Conservation (phyloP, 2,888 invertebrate species). For the Andricus curvator region DNA sequence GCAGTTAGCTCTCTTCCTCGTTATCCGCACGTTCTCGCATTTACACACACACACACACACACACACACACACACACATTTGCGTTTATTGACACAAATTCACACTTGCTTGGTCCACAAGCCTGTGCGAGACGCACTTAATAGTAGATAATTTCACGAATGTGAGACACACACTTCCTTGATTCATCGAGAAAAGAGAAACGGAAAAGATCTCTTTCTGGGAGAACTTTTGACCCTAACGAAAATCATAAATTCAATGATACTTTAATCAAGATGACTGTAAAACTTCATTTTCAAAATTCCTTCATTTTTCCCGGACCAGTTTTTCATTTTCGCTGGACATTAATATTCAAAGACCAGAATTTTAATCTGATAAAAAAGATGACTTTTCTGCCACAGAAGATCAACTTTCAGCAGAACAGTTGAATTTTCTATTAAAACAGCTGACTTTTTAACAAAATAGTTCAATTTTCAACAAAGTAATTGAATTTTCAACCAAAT, state of each 20-base stretch:
- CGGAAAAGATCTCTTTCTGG: not conserved
- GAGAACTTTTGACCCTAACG: not conserved
- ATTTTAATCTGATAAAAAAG: too few relatives aligned
- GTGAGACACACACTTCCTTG: not conserved
- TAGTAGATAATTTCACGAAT: not conserved
- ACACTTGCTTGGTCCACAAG: not conserved
- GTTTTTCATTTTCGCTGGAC: too few relatives aligned
- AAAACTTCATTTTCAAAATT: too few relatives aligned
- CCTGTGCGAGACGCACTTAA: slow-evolving; percentile 3
- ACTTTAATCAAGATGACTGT: too few relatives aligned
- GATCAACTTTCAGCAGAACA: too few relatives aligned
- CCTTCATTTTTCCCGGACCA: too few relatives aligned
- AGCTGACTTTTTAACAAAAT: too few relatives aligned
- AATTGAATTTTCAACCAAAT: too few relatives aligned
- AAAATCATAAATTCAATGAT: not conserved
- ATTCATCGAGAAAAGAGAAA: not conserved
- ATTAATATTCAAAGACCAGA: too few relatives aligned
- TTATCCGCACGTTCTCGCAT: slow-evolving; percentile 50
- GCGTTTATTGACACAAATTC: not conserved
- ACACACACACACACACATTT: not conserved
- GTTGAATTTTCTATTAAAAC: too few relatives aligned
- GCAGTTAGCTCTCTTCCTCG: slow-evolving; percentile 64
- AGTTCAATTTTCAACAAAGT: too few relatives aligned
- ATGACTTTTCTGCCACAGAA: too few relatives aligned
- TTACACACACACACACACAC: slow-evolving; percentile 19